Conservation (phyloP, 2,888 invertebrate genomes). For the Ernsta delagoae region DNA sequence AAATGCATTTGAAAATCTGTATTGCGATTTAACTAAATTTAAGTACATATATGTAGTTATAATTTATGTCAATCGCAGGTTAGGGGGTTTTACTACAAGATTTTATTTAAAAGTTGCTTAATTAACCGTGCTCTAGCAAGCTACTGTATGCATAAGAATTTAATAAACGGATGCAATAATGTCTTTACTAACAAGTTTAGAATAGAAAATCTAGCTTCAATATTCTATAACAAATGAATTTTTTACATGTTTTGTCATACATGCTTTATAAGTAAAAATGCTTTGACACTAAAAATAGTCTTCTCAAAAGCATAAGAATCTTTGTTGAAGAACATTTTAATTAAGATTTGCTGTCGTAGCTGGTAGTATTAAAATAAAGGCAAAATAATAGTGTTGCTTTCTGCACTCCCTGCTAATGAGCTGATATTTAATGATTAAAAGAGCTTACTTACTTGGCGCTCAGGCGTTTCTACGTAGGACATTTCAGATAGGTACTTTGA, state of each 20-base stretch:
- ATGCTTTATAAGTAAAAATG: not conserved
- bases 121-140: too few species aligned
- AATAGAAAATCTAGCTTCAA: too few species aligned
- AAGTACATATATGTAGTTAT: too few species aligned
- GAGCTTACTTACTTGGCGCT: slow-evolving; percentile 16
- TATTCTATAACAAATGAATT: not conserved
- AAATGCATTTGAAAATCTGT: too few species aligned
- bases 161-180: too few species aligned
- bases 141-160: too few species aligned
- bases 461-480: slow-evolving; percentile 12
- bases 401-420: slow-evolving; percentile 30
- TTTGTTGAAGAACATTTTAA: slow-evolving; percentile 29
- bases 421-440: slow-evolving; percentile 32
- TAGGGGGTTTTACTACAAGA: too few species aligned
- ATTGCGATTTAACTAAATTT: too few species aligned
- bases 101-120: too few species aligned
- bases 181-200: too few species aligned
- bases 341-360: slow-evolving; percentile 22
- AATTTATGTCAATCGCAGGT: too few species aligned
- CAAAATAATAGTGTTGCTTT: slow-evolving; percentile 32
- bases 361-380: slow-evolving; percentile 27
- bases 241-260: not conserved
- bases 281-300: not conserved
- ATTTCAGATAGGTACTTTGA: slow-evolving; percentile 3
- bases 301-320: slow-evolving; percentile 4